Evolutionary conservation across 2,113 vertebrate species (phyloP).

Genomic region (Leucopsar rothschildi): DNA sequence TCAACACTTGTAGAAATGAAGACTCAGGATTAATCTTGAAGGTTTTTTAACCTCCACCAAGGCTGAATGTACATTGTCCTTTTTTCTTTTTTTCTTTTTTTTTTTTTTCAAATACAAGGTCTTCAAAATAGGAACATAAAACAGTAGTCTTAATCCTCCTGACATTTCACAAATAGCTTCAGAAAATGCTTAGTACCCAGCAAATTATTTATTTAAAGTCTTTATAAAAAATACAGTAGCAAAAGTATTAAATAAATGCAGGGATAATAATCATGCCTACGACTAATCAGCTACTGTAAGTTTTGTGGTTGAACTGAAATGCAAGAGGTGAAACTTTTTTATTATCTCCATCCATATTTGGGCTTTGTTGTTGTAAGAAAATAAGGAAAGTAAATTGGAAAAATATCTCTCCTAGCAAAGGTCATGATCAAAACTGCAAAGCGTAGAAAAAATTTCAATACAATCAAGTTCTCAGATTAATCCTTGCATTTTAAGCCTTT

Average conservation of each 20-base stretch:
- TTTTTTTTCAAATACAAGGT: background rate
- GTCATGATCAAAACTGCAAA: background rate
- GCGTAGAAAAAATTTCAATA: background rate
- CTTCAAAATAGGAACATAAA: background rate
- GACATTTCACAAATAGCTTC: constrained; percentile 20
- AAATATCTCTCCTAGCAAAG: constrained; percentile 9
- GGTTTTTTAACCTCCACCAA: background rate
- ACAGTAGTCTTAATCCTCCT: background rate
- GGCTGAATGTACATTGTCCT: background rate
- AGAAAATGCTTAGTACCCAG: background rate
- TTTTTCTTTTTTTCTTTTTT: background rate
- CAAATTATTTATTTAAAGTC: constrained; percentile 1
- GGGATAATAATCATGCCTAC: background rate
- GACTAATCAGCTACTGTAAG: background rate
- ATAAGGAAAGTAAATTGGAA: constrained; percentile 23
- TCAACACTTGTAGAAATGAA: background rate
- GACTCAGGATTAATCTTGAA: background rate
- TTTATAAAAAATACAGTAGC: background rate
- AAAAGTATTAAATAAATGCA: background rate
- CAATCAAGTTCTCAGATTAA: constrained; percentile 9
- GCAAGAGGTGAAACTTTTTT: background rate
- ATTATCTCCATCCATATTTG: background rate
- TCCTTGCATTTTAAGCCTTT: constrained; percentile 42
- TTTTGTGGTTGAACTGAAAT: background rate
- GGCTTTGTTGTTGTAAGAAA: constrained; percentile 27